phyloP scores from a whole-genome alignment of 2,797 vertebrate genomes.

The Catamblyrhynchus diadema region DNA sequence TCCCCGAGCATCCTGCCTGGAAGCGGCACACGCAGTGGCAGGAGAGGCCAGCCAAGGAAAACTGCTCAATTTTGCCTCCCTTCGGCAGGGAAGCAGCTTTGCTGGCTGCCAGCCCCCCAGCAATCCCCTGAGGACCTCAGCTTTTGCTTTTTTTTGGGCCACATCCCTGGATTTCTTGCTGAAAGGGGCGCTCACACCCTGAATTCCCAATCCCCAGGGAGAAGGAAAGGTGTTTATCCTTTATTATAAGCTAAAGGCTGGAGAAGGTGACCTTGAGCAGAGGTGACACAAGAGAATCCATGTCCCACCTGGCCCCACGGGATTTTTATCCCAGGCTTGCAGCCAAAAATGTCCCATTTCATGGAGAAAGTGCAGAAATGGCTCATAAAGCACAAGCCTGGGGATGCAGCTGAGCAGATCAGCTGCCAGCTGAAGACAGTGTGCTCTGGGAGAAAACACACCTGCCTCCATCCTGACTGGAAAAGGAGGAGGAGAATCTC shows the following conservation, averaged over 20 bases:
- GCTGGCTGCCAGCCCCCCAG: neutral
- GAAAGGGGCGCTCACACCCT: neutral
- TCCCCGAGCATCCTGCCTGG: neutral
- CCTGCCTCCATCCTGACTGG: neutral
- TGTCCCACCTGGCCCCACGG: rapidly evolving
- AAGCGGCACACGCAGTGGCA: neutral
- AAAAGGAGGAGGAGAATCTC: neutral
- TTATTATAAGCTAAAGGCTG: neutral
- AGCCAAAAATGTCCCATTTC: neutral
- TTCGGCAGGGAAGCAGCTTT: neutral
- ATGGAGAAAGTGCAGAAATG: neutral
- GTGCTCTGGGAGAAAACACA: neutral
- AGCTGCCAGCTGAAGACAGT: neutral
- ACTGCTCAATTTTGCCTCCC: constrained; percentile 13
- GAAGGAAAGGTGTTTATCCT: neutral
- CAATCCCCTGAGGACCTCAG: neutral
- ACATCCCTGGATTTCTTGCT: neutral
- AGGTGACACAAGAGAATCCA: rapidly evolving
- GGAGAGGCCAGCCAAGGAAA: constrained; percentile 18
- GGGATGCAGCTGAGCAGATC: constrained; percentile 6
- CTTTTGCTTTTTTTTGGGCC: neutral
- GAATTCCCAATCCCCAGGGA: rapidly evolving
- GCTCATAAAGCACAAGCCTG: constrained; percentile 14
- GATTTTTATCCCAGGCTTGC: neutral
- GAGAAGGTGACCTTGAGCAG: neutral